These are phyloP conservation scores for Neoniphon sammara DNA, from an alignment of 2,797 vertebrate genomes.

Conservation along the genomic window DNA sequence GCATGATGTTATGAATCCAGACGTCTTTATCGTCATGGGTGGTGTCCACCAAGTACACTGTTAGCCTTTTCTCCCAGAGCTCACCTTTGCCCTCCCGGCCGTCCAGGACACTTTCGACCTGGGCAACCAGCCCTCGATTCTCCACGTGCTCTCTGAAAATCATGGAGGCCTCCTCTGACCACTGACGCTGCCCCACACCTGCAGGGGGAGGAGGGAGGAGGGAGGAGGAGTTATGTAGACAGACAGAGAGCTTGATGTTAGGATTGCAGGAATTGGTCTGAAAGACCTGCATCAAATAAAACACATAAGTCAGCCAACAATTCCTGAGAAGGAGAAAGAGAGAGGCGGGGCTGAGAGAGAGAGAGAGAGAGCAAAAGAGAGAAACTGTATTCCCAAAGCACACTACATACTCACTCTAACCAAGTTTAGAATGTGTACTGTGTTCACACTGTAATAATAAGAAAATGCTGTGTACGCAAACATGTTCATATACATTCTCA, in stretches of 20 bases:
- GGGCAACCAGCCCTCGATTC: conserved; percentile 90
- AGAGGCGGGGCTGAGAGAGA: too few relatives aligned
- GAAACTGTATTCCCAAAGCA: too few relatives aligned
- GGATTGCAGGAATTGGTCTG: too few relatives aligned
- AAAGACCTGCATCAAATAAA: too few relatives aligned
- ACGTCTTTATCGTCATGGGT: conserved; percentile 85
- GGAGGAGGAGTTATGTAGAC: not conserved
- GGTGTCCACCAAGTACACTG: conserved; percentile 93
- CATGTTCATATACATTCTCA: too few relatives aligned
- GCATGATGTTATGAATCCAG: conserved; percentile 95
- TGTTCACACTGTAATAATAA: too few relatives aligned
- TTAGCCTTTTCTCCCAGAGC: conserved; percentile 85
- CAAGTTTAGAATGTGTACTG: too few relatives aligned
- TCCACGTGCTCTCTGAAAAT: conserved; percentile 95
- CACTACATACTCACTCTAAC: too few relatives aligned
- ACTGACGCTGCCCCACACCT: conserved; percentile 83
- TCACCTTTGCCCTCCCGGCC: conserved; percentile 64
- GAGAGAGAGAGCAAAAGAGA: not conserved
- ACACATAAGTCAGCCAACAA: too few relatives aligned
- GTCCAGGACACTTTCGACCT: conserved; percentile 86
- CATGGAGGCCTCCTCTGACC: conserved; percentile 93
- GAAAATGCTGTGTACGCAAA: too few relatives aligned
- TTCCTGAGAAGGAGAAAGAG: not conserved
- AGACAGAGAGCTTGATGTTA: not conserved
- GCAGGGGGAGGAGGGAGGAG: not conserved